These are phyloP conservation scores for Marisa cornuarietis DNA, from an alignment of 1,140 invertebrate species.

Conservation along the genomic window DNA sequence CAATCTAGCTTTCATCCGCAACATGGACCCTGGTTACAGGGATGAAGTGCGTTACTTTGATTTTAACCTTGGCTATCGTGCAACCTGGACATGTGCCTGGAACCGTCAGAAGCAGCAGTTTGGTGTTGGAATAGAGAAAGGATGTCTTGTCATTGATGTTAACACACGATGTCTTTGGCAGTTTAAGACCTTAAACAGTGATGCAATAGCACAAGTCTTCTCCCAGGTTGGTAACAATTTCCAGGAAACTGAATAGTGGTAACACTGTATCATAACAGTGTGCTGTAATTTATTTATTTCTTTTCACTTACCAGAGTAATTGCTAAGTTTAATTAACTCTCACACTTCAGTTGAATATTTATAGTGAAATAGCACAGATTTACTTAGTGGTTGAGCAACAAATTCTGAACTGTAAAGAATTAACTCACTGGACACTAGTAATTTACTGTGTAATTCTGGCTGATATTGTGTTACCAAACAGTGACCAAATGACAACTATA, in stretches of 20 bases:
- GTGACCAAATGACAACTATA: no score
- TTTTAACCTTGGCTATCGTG: slow-evolving; percentile 41
- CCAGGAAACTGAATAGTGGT: background rate
- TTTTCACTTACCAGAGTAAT: no score
- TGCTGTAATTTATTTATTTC: no score
- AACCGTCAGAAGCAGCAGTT: slow-evolving; percentile 40
- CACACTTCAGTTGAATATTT: no score
- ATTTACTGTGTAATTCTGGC: no score
- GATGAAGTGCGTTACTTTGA: slow-evolving; percentile 28
- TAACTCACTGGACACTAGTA: no score
- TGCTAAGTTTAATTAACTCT: no score
- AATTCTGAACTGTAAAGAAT: no score
- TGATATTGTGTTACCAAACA: no score
- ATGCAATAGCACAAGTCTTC: slow-evolving; percentile 42
- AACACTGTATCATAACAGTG: background rate
- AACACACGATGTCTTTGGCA: slow-evolving; percentile 46
- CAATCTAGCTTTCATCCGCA: slow-evolving; percentile 41
- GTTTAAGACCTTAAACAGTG: slow-evolving; percentile 40
- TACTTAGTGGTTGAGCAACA: no score
- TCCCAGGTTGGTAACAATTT: slow-evolving; percentile 11
- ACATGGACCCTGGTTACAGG: slow-evolving; percentile 25
- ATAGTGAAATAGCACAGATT: no score
- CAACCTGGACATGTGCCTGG: slow-evolving; percentile 53
- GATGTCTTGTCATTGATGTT: slow-evolving; percentile 42
- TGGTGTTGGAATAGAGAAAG: slow-evolving; percentile 47